Conservation (phyloP, 2,113 vertebrate genomes). For the Hydropotes inermis region DNA sequence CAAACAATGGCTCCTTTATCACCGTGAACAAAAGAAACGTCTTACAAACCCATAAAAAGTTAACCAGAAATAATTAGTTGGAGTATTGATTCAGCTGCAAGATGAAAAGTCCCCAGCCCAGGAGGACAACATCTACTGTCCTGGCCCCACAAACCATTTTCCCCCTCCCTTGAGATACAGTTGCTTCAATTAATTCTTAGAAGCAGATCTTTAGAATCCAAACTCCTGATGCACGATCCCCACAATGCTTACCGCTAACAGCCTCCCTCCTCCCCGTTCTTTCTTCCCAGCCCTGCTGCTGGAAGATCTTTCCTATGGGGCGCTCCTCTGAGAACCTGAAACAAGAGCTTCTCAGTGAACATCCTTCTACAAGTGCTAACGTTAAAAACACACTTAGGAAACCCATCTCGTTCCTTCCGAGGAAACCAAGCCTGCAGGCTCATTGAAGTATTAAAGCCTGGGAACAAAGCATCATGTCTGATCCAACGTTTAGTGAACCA, state of each 20-base stretch:
- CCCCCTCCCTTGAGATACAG: conserved; percentile 44
- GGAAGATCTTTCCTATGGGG: conserved; percentile 79
- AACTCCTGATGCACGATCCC: conserved; percentile 65
- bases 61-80: conserved; percentile 77
- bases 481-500: conserved; percentile 13
- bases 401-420: conserved; percentile 57
- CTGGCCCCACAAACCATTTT: conserved; percentile 48
- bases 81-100: conserved; percentile 73
- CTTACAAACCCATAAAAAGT: conserved; percentile 73
- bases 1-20: conserved; percentile 74
- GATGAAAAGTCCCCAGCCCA: conserved; percentile 33
- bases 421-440: conserved; percentile 74
- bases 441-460: conserved; percentile 77
- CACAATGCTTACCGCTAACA: conserved; percentile 66
- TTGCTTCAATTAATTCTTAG: conserved; percentile 77
- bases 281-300: conserved; percentile 67
- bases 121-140: conserved; percentile 59
- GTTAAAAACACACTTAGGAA: conserved; percentile 71
- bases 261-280: conserved; percentile 53
- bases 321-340: conserved; percentile 75
- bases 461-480: conserved; percentile 71
- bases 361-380: conserved; percentile 69
- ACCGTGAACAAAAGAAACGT: conserved; percentile 70
- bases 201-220: conserved; percentile 71
- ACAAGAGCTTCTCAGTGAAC: conserved; percentile 81